Conservation (phyloP, 2,797 vertebrate species). For the Momotus momota region DNA sequence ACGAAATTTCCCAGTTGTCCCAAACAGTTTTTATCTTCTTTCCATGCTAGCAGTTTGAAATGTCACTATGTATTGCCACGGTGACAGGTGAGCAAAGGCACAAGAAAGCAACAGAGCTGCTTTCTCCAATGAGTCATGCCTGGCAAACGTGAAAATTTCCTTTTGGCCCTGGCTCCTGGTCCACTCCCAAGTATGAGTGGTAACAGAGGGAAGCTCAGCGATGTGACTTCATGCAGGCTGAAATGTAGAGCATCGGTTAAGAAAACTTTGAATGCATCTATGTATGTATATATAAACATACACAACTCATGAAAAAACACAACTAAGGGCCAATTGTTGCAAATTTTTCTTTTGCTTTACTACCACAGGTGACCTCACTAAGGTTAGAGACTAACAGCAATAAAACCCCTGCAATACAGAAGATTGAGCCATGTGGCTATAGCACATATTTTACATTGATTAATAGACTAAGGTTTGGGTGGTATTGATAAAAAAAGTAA, state of each 20-base stretch:
- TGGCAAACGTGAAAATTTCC: background rate
- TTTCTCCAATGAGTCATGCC: background rate
- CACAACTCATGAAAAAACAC: background rate
- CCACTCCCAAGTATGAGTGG: background rate
- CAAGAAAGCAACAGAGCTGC: conserved; percentile 36
- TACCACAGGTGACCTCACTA: background rate
- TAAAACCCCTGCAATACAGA: background rate
- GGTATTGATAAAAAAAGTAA: background rate
- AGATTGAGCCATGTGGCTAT: background rate
- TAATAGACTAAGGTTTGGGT: background rate
- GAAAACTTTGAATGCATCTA: background rate
- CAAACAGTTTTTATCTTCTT: conserved; percentile 77
- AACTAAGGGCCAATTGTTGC: background rate
- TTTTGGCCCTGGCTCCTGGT: background rate
- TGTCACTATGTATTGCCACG: conserved; percentile 66
- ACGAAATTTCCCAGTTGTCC: conserved; percentile 82
- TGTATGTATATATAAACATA: background rate
- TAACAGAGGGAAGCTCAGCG: background rate
- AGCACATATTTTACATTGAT: background rate
- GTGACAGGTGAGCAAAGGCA: conserved; percentile 74
- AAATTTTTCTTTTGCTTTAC: background rate
- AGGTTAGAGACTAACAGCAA: background rate
- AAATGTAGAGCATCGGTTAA: background rate
- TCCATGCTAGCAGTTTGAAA: conserved; percentile 72
- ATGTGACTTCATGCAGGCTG: background rate